phyloP scores from a whole-genome alignment of 2,797 vertebrate genomes.

The Myotis findleyi region DNA sequence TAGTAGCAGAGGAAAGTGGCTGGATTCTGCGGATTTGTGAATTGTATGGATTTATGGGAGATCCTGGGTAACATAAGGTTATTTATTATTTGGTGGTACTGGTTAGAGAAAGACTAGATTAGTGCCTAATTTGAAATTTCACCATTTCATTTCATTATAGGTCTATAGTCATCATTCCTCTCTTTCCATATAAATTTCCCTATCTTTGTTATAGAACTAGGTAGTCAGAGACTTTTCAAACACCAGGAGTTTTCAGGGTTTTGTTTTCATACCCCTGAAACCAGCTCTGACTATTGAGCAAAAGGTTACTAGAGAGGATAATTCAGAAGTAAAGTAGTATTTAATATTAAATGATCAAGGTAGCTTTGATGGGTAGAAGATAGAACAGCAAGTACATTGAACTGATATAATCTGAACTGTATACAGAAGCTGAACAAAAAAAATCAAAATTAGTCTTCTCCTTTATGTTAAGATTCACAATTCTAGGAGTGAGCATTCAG shows the following conservation, averaged over 20 bases:
- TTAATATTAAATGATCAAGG: not conserved
- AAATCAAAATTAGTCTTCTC: not conserved
- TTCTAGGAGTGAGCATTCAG: not conserved
- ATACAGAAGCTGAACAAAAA: not conserved
- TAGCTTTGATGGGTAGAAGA: not conserved
- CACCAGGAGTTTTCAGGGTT: not conserved
- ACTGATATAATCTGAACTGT: not conserved
- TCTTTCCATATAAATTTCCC: not conserved
- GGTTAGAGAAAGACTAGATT: not conserved
- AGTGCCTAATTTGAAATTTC: not conserved
- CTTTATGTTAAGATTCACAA: not conserved
- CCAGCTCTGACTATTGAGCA: not conserved
- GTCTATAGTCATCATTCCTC: not conserved
- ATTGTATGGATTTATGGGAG: not conserved
- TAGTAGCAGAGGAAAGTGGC: not conserved
- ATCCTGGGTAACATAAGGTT: not conserved
- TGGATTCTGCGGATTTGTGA: not conserved
- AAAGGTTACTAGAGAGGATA: not conserved
- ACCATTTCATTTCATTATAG: not conserved
- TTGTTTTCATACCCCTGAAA: not conserved
- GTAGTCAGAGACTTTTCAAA: not conserved
- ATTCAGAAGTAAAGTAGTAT: not conserved
- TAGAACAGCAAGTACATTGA: not conserved
- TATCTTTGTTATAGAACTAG: not conserved
- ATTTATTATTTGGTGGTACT: not conserved